These are phyloP conservation scores for Cephus sareptanus DNA, from an alignment of 2,888 invertebrate genomes.

Conservation along the genomic window DNA sequence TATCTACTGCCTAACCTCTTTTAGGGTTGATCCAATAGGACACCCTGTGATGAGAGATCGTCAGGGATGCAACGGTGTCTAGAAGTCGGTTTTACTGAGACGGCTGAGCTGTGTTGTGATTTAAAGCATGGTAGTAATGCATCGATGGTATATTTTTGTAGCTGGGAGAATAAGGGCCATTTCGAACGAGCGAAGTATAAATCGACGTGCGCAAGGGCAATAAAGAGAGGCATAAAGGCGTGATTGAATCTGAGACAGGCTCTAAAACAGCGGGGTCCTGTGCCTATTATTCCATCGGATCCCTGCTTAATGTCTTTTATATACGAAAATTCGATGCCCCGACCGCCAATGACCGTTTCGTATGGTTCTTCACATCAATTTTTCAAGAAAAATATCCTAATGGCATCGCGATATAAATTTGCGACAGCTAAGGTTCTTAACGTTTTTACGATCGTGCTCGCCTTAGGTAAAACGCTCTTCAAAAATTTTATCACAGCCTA, in stretches of 20 bases:
- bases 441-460: no score
- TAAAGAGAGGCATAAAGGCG: conserved; percentile 20
- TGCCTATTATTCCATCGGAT: conserved; percentile 8
- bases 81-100: neutral
- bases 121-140: conserved; percentile 8
- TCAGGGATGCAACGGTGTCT: neutral
- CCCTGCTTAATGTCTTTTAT: neutral
- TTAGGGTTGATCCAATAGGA: no score
- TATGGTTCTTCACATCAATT: no score
- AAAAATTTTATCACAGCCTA: no score
- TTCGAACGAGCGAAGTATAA: conserved; percentile 20
- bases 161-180: conserved; percentile 16
- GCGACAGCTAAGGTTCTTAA: no score
- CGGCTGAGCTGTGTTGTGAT: conserved; percentile 3
- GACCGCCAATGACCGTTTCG: conserved; percentile 1
- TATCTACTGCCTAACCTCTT: no score
- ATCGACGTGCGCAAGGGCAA: conserved; percentile 19
- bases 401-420: no score
- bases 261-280: conserved; percentile 11
- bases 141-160: conserved; percentile 20
- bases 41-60: no score
- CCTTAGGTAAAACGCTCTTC: no score
- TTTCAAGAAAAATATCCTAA: no score
- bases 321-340: neutral
- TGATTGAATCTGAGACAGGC: conserved; percentile 24